A percentile compares a stretch with the other conserved stretches of the same genome.
Conservation (phyloP, 2,888 invertebrate species). For the Petrolisthes manimaculis region DNA sequence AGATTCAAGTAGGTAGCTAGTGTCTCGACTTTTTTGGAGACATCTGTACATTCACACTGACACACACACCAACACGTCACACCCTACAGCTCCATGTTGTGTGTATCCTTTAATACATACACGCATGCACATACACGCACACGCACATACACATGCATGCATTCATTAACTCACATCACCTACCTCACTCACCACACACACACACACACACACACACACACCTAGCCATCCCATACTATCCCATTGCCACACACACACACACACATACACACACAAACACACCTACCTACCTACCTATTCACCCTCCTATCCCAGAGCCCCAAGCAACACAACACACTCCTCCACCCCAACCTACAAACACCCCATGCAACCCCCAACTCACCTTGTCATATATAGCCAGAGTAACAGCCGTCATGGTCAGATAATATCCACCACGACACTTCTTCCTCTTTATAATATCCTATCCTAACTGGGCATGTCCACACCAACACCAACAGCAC, state of each 20-base stretch:
- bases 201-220: slow-evolving; percentile 1
- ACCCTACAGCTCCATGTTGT: neutral
- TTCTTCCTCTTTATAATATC: neutral
- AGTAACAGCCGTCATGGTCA: too few species aligned
- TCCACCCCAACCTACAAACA: too few species aligned
- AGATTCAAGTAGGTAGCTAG: too few species aligned
- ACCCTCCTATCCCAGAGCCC: too few species aligned
- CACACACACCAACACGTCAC: neutral
- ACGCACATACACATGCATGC: neutral
- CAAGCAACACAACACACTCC: too few species aligned
- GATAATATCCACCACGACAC: too few species aligned
- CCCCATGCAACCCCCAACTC: too few species aligned
- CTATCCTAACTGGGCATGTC: neutral
- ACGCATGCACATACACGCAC: neutral
- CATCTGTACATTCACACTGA: neutral
- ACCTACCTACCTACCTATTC: neutral
- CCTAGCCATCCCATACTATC: neutral
- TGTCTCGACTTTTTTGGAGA: too few species aligned
- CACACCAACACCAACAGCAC: neutral
- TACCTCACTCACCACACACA: neutral
- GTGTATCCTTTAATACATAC: neutral
- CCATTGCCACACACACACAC: neutral
- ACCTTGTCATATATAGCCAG: too few species aligned
- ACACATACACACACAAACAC: neutral
- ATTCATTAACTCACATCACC: neutral